Base-by-base conservation (phyloP, 1,140 invertebrate genomes). In the Polypedilum vanderplanki region DNA sequence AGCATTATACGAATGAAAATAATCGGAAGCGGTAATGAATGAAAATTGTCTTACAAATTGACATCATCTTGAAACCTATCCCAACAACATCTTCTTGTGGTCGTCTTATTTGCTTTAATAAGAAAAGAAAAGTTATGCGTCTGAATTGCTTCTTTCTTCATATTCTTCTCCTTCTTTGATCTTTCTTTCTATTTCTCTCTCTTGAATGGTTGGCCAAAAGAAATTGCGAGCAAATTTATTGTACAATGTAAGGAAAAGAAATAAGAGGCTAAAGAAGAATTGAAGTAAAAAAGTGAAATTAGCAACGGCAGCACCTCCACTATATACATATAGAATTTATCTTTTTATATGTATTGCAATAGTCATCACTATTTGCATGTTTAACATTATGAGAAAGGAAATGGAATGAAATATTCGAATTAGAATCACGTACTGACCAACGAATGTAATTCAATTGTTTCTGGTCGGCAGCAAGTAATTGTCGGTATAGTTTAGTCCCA, bases 341-440 rank as follows among this genome's bases (percentile, higher is more conserved):
- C n/a, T 46, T 46, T 33, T 33, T 33, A 33, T 33, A 33, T 33
- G 24, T 33, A 33, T 33, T 33, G 24, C 24, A 33, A 5, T 33
- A 33, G 24, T 33, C 24, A 33, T 33, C 24, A 33, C 24, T 33
- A 33, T 33, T 33, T 33, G 24, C 24, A 33, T 33, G 24, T 33
- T 33, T 33, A 57, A 15, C 46, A 57, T 33, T 33, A 57, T 57
- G 46, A 57, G 12, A 57, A 57, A 15, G n/a, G n/a, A 57, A 57
- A 12, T 57, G 4, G 46, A 12, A 57, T 57, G 46, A 57, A 57
- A n/a, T 57, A 18, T 70, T 70, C 18, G 65, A 20, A 70, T 70
- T 22, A 70, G 65, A 70, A 70, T 70, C 65, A 70, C 65, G 65
- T 70, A 70, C 17, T 70, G 17, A 18, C 7, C 24, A 33, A 5